These are phyloP conservation scores for Solen grandis DNA, from an alignment of 1,140 invertebrate genomes.

Conservation along the genomic window DNA sequence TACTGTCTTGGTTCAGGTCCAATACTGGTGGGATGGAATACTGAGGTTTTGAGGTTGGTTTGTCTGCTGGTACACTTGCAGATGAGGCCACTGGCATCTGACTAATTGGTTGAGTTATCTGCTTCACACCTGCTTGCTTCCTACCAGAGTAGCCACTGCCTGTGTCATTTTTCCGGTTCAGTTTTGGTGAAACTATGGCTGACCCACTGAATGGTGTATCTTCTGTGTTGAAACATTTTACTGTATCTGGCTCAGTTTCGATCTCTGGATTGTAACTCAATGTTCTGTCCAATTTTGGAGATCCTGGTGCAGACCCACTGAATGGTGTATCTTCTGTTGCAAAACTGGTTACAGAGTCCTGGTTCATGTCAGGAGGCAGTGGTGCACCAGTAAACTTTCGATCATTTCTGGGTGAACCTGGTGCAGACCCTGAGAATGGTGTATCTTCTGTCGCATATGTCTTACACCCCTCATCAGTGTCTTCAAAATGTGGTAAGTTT, in stretches of 20 bases:
- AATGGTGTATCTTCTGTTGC: conserved; percentile 85
- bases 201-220: conserved; percentile 89
- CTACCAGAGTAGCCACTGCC: background rate
- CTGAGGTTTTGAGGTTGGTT: background rate
- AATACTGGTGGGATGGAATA: background rate
- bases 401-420: conserved; percentile 43
- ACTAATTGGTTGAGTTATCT: background rate
- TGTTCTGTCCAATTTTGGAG: conserved; percentile 81
- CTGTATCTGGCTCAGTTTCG: conserved; percentile 60
- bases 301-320: conserved; percentile 88
- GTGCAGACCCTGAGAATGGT: conserved; percentile 82
- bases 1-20: conserved; percentile 46
- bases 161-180: conserved; percentile 28
- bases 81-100: background rate
- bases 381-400: conserved; percentile 4
- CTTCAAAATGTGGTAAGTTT: conserved; percentile 48
- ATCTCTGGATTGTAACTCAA: conserved; percentile 3
- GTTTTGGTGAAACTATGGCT: conserved; percentile 86
- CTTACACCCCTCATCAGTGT: conserved; percentile 83
- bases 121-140: background rate
- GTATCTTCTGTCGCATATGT: conserved; percentile 91
- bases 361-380: conserved; percentile 28
- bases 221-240: conserved; percentile 74
- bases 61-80: too few species aligned
- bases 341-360: conserved; percentile 62